A percentile compares a stretch with the other conserved stretches of the same genome.
These are phyloP conservation scores for Ciconia stormi DNA, from an alignment of 2,113 vertebrate genomes.

Conservation along the genomic window DNA sequence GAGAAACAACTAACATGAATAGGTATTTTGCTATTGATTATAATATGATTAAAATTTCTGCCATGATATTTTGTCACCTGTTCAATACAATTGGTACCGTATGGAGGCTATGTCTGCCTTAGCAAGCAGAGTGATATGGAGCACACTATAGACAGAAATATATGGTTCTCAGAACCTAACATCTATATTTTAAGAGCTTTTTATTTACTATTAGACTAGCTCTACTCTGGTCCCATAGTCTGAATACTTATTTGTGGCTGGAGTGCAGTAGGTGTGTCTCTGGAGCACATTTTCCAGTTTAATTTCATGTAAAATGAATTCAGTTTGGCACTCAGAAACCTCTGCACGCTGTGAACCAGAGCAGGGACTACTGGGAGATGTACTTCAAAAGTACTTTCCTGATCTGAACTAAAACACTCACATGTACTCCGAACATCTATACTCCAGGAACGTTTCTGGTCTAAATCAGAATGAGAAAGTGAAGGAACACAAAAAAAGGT, in stretches of 20 bases:
- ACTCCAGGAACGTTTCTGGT: background rate
- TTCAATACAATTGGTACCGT: background rate
- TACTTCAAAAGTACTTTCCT: background rate
- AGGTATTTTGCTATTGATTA: background rate
- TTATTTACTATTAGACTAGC: background rate
- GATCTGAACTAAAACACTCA: background rate
- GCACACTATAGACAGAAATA: background rate
- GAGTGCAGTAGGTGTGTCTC: background rate
- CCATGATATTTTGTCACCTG: background rate
- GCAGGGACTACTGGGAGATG: background rate
- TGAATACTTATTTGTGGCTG: background rate
- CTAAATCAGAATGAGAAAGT: background rate
- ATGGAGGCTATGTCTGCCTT: background rate
- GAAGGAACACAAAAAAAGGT: background rate
- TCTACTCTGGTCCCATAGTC: background rate
- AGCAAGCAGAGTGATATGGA: background rate
- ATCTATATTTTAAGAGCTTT: background rate
- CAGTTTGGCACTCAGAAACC: background rate
- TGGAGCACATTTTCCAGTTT: background rate
- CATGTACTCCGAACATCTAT: fast-evolving
- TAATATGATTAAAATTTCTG: background rate
- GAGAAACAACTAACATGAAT: background rate
- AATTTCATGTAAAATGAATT: background rate
- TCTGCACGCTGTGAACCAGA: background rate
- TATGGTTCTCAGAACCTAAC: background rate